Base-by-base conservation (phyloP, 1,140 invertebrate genomes). In the Drosophila sechellia region DNA sequence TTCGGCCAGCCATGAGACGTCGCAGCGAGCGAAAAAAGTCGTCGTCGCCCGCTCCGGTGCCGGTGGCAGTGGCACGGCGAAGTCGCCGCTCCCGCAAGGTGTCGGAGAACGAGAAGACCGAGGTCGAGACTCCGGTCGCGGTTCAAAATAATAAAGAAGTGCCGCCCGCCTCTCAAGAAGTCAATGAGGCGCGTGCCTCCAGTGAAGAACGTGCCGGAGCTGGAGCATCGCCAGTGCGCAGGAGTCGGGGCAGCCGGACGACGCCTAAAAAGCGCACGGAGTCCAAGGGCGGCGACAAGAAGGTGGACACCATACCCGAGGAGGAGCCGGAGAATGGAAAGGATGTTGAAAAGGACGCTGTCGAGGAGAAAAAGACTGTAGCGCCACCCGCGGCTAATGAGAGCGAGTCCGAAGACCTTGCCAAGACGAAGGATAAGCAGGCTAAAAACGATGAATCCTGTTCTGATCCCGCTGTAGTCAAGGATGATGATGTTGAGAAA, bases 11-110 rank as follows among this genome's bases (percentile, higher is more conserved):
- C 49, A 92, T 92, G 90, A 81, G 90, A 77, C 78, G 90, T 74
- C 80, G 90, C 35, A 92, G 90, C 72, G 90, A 92, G 58, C 68
- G 86, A 73, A 92, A 90, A 83, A 92, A 92, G 43, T 92, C 90
- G 37, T 64, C 85, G 42, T 91, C 90, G 61, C 90, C 89, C 25
- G 77, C 85, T 34, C 84, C 84, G 39, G 59, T 86, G 64, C 80
- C 84, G 79, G 48, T 50, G 48, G 77, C 76, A 55, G 48, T 50
- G 6, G 81, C 76, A 57, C 75, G 83, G 12, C 76, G 90, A n/a
- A 87, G 90, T 54, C 78, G 86, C 15, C 77, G 85, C 53, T 91
- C 75, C 48, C 76, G 56, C 37, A 89, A 73, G 63, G 57, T 78
- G 17, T 81, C 84, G 13, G 74, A 89, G 27, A 81, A 52, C 72